Evolutionary conservation across 2,888 invertebrate genomes (phyloP).

Genomic region (Punctoribates punctum): DNA sequence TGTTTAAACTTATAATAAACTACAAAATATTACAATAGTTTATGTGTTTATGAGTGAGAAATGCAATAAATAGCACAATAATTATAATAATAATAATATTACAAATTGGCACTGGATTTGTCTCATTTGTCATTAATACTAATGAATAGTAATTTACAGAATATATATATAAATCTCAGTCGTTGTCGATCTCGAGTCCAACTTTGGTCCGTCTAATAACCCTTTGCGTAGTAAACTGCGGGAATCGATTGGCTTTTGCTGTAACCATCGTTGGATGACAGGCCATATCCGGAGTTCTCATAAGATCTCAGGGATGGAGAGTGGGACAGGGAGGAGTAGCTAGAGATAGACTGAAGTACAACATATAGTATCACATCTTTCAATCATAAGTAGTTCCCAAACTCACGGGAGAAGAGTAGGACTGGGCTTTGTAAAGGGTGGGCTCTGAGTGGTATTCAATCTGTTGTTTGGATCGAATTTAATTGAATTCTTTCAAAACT

Average conservation of each 20-base stretch:
- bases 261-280: too few species aligned
- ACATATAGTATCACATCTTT: too few species aligned
- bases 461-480: neutral
- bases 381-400: neutral
- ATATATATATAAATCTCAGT: neutral
- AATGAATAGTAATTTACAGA: neutral
- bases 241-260: neutral
- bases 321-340: too few species aligned
- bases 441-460: conserved; percentile 8
- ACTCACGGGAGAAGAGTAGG: conserved; percentile 35
- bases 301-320: too few species aligned
- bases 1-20: neutral
- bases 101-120: conserved; percentile 24
- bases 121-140: too few species aligned
- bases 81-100: neutral
- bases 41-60: conserved; percentile 27
- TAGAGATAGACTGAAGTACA: too few species aligned
- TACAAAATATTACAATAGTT: conserved; percentile 4
- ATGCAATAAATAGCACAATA: conserved; percentile 30
- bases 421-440: conserved; percentile 34
- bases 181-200: neutral
- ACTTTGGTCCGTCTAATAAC: neutral
- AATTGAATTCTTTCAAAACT: neutral
- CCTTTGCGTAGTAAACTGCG: conserved; percentile 18
- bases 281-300: too few species aligned